A percentile compares a stretch with the other conserved stretches of the same genome.
phyloP scores from a whole-genome alignment of 2,113 vertebrate species.

The Xenus cinereus region DNA sequence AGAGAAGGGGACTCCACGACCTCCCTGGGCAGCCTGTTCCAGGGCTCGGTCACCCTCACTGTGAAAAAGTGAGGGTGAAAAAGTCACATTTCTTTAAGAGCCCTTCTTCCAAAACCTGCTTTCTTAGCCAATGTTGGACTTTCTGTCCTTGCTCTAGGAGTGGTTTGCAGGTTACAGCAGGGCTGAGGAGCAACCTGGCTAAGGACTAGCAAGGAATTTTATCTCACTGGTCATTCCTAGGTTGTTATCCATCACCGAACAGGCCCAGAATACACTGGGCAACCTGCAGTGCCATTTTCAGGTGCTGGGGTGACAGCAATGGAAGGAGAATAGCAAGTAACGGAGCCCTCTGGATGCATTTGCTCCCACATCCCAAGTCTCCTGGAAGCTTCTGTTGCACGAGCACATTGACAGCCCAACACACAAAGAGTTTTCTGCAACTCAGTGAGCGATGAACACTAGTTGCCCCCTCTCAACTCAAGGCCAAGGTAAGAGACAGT shows the following conservation, averaged over 20 bases:
- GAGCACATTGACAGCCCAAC: neutral
- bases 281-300: neutral
- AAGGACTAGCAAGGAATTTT: neutral
- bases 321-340: neutral
- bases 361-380: neutral
- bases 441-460: neutral
- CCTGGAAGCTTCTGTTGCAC: neutral
- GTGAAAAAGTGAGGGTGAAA: too few relatives aligned
- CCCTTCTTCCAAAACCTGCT: neutral
- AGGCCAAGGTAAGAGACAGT: neutral
- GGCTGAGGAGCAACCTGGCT: neutral
- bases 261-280: neutral
- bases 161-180: neutral
- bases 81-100: neutral
- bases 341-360: neutral
- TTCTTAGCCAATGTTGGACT: accelerated
- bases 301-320: neutral
- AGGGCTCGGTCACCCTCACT: too few relatives aligned
- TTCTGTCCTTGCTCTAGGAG: neutral
- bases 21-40: too few relatives aligned
- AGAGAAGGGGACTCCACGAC: too few relatives aligned
- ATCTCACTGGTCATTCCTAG: neutral
- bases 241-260: neutral
- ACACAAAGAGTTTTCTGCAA: neutral
- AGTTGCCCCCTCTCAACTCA: neutral